A percentile compares a stretch with the other conserved stretches of the same genome.
These are phyloP conservation scores for Bibio marci DNA, from an alignment of 2,888 invertebrate genomes.

Conservation along the genomic window DNA sequence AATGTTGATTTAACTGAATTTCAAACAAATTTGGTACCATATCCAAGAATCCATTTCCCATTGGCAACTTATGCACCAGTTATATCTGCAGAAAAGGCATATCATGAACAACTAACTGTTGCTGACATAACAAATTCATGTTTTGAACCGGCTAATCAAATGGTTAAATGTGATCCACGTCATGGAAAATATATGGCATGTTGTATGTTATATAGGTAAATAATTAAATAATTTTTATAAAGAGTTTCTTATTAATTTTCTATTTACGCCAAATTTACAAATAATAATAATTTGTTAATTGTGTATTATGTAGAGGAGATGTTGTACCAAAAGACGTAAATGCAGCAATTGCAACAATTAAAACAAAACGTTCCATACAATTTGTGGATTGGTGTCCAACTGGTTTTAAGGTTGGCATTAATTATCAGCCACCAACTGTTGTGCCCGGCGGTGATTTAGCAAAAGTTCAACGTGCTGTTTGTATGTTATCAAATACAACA, in stretches of 20 bases:
- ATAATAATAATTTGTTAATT: neutral
- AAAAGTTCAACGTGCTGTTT: conserved; percentile 86
- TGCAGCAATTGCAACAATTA: conserved; percentile 82
- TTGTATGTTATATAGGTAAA: conserved; percentile 59
- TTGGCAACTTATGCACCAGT: conserved; percentile 82
- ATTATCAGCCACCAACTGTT: conserved; percentile 80
- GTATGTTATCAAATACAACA: conserved; percentile 94
- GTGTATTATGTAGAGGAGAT: conserved; percentile 43
- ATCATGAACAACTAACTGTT: conserved; percentile 80
- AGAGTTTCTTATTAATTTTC: conserved; percentile 15
- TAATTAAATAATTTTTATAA: neutral
- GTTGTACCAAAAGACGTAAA: conserved; percentile 90
- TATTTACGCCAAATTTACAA: no score
- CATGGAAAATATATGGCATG: conserved; percentile 90
- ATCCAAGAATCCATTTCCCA: conserved; percentile 91
- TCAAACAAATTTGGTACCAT: conserved; percentile 85
- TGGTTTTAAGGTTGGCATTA: conserved; percentile 67
- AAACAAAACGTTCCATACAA: conserved; percentile 72
- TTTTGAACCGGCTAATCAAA: conserved; percentile 88
- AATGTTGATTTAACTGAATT: conserved; percentile 90
- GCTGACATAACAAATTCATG: conserved; percentile 89
- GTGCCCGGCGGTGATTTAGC: conserved; percentile 86
- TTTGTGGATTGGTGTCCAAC: conserved; percentile 83
- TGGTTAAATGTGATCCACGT: conserved; percentile 84
- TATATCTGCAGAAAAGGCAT: conserved; percentile 83